Evolutionary conservation across 2,797 vertebrate species (phyloP).

Genomic region (Lycodopsis pacificus): DNA sequence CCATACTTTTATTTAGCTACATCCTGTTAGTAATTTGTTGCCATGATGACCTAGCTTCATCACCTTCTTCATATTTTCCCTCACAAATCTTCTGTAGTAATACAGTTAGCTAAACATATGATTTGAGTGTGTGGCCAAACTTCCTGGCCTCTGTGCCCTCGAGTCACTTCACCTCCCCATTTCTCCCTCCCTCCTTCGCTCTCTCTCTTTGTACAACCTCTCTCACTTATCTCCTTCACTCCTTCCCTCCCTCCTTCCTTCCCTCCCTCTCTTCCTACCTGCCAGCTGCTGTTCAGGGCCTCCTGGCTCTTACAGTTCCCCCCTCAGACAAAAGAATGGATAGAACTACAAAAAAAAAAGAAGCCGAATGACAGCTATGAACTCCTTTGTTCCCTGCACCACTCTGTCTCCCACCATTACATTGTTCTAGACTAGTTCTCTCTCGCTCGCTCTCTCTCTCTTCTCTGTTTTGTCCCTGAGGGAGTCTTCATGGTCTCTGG

Average conservation of each 20-base stretch:
- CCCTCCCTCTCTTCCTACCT: constrained; percentile 73
- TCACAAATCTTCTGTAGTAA: neutral
- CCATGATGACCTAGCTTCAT: neutral
- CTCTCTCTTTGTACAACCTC: constrained; percentile 30
- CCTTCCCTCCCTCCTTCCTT: constrained; percentile 46
- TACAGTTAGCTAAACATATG: constrained; percentile 1
- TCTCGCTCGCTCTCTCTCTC: constrained; percentile 11
- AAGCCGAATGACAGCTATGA: constrained; percentile 63
- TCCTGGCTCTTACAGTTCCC: constrained; percentile 69
- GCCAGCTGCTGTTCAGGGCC: constrained; percentile 80
- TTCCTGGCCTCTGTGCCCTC: constrained; percentile 1
- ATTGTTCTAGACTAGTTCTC: constrained; percentile 39
- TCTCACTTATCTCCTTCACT: constrained; percentile 56
- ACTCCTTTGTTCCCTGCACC: constrained; percentile 65
- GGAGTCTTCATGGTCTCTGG: constrained; percentile 62
- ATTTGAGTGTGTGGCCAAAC: neutral
- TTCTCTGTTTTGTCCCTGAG: constrained; percentile 57
- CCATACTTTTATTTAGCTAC: neutral
- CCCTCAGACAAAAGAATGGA: constrained; percentile 70
- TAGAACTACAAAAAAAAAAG: constrained; percentile 59
- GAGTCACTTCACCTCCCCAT: constrained; percentile 19
- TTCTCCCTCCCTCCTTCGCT: neutral
- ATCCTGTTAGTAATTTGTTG: neutral
- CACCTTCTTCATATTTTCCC: too few species aligned
- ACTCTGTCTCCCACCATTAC: constrained; percentile 58